phyloP scores from a whole-genome alignment of 2,113 vertebrate species.

The Hypocryptadius cinnamomeus region DNA sequence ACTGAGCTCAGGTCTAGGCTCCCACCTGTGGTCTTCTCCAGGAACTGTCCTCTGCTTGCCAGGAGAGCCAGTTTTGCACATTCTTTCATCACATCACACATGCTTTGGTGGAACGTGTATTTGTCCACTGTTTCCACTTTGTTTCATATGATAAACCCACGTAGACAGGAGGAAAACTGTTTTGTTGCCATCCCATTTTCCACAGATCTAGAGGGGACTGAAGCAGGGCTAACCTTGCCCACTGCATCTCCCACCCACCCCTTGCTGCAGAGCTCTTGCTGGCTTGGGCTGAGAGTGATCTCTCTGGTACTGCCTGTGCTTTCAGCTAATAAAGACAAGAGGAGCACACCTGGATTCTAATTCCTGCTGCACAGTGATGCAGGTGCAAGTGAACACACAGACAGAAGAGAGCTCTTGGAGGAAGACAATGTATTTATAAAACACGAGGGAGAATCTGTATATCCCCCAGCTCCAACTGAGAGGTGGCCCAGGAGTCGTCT shows the following conservation, averaged over 20 bases:
- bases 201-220: neutral
- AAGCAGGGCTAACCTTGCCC: neutral
- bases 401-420: neutral
- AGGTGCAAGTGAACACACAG: neutral
- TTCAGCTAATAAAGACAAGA: neutral
- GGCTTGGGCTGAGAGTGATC: neutral
- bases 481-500: neutral
- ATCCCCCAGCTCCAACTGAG: neutral
- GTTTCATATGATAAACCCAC: neutral
- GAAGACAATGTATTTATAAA: conserved; percentile 54
- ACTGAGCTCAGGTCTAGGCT: neutral
- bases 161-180: neutral
- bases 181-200: neutral
- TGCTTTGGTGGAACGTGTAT: neutral
- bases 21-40: neutral
- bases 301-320: neutral
- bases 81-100: neutral
- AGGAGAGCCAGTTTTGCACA: neutral
- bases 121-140: neutral
- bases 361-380: neutral
- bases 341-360: neutral
- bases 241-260: neutral
- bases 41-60: neutral
- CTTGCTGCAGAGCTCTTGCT: neutral
- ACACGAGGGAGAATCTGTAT: neutral